A percentile compares a stretch with the other conserved stretches of the same genome.
Conservation (phyloP, 2,888 invertebrate genomes). For the Macaria liturata region DNA sequence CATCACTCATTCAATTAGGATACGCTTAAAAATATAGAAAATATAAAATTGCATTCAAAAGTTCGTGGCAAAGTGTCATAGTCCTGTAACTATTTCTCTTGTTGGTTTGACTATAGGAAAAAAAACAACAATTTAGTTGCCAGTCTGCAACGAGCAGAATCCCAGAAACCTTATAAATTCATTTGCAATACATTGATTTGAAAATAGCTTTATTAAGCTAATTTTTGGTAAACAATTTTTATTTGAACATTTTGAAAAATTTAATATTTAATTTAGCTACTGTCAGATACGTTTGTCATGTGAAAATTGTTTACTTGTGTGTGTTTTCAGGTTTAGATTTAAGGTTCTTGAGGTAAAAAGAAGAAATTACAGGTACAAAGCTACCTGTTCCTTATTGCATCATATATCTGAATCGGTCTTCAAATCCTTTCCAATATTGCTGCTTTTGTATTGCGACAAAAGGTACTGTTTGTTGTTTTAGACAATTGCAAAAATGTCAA, state of each 20-base stretch:
- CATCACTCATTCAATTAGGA: too few species aligned
- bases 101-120: too few species aligned
- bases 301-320: constrained; percentile 35
- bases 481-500: constrained; percentile 19
- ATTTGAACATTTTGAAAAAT: constrained; percentile 22
- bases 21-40: too few species aligned
- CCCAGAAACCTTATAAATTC: constrained; percentile 55
- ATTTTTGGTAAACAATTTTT: constrained; percentile 38
- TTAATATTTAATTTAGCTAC: constrained; percentile 9
- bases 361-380: constrained; percentile 7
- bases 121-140: constrained; percentile 28
- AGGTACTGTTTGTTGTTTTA: constrained; percentile 21
- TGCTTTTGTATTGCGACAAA: constrained; percentile 1
- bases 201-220: constrained; percentile 56
- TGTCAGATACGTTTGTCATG: constrained; percentile 17
- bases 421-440: constrained; percentile 2
- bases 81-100: too few species aligned
- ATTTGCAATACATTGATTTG: constrained; percentile 75
- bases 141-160: constrained; percentile 44
- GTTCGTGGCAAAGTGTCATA: too few species aligned
- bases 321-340: constrained; percentile 24
- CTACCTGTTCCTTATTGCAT: constrained; percentile 47
- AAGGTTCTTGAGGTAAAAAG: constrained; percentile 1
- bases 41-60: too few species aligned
- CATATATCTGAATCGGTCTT: constrained; percentile 35